phyloP scores from a whole-genome alignment of 1,140 invertebrate genomes.

The Saccostrea cuccullata region DNA sequence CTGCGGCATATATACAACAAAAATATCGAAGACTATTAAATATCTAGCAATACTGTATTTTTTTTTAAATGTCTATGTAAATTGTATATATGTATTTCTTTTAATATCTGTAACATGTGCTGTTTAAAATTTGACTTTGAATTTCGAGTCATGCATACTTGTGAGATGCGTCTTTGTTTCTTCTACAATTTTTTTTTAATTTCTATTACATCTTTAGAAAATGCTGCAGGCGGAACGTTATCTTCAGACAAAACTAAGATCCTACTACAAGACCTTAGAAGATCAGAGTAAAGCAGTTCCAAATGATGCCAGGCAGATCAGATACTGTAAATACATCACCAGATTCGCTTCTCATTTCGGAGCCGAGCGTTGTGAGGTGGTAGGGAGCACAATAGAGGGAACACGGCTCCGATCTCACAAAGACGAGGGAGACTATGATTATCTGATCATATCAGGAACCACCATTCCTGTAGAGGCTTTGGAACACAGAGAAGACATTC shows the following conservation, averaged over 20 bases:
- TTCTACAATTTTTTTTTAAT: no score
- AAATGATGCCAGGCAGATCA: conserved; percentile 17
- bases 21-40: no score
- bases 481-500: conserved; percentile 41
- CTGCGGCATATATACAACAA: no score
- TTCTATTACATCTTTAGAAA: background rate
- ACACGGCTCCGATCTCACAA: background rate
- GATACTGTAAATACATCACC: conserved; percentile 19
- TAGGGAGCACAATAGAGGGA: conserved; percentile 41
- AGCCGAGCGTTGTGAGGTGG: conserved; percentile 31
- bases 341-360: conserved; percentile 27
- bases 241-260: background rate
- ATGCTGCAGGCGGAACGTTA: background rate
- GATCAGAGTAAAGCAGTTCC: background rate
- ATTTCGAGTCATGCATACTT: no score
- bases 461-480: conserved; percentile 21
- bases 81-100: no score
- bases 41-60: no score
- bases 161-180: no score
- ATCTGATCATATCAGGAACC: conserved; percentile 37
- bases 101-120: no score
- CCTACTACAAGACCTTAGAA: background rate
- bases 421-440: conserved; percentile 49
- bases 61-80: no score
- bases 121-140: no score